A percentile compares a stretch with the other conserved stretches of the same genome.
Evolutionary conservation across 2,888 invertebrate genomes (phyloP).

Genomic region (Drosophila merina): DNA sequence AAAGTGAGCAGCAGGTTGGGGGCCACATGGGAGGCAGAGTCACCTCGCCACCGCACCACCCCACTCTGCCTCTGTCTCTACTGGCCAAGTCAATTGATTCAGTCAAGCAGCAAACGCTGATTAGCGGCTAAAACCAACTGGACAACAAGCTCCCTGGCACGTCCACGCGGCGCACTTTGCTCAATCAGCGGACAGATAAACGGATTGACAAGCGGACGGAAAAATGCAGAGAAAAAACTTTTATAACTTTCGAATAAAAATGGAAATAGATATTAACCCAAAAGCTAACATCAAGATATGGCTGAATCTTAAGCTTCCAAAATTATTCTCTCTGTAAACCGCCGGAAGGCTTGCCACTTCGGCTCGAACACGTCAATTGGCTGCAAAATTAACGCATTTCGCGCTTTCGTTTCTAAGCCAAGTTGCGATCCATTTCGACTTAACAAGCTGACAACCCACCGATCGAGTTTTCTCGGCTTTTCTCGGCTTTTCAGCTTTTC

Average conservation of each 20-base stretch:
- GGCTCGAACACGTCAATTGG: constrained; percentile 64
- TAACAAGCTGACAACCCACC: constrained; percentile 48
- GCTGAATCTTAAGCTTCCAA: not conserved
- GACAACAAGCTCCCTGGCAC: constrained; percentile 39
- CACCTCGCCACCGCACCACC: not conserved
- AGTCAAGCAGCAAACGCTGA: constrained; percentile 70
- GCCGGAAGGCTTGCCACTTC: constrained; percentile 37
- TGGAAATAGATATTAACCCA: too few relatives aligned
- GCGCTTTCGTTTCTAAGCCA: constrained; percentile 63
- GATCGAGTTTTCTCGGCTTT: constrained; percentile 50
- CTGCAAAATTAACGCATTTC: constrained; percentile 76
- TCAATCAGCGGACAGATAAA: constrained; percentile 56
- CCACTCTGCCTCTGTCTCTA: not conserved
- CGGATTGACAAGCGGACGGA: constrained; percentile 10
- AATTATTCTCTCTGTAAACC: constrained; percentile 1
- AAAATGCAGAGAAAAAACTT: not conserved
- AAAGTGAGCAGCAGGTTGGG: constrained; percentile 42
- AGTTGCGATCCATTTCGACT: constrained; percentile 33
- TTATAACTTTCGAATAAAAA: not conserved
- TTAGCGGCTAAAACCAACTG: constrained; percentile 63
- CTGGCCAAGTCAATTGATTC: constrained; percentile 74
- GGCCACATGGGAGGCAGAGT: constrained; percentile 40
- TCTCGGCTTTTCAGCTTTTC: constrained; percentile 55
- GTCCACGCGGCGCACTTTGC: constrained; percentile 64
- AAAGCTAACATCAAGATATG: too few relatives aligned